Evolutionary conservation across 2,888 invertebrate species (phyloP), one percentile per base, ranked within the genome.

Genomic region (Melinopterus prodromus): DNA sequence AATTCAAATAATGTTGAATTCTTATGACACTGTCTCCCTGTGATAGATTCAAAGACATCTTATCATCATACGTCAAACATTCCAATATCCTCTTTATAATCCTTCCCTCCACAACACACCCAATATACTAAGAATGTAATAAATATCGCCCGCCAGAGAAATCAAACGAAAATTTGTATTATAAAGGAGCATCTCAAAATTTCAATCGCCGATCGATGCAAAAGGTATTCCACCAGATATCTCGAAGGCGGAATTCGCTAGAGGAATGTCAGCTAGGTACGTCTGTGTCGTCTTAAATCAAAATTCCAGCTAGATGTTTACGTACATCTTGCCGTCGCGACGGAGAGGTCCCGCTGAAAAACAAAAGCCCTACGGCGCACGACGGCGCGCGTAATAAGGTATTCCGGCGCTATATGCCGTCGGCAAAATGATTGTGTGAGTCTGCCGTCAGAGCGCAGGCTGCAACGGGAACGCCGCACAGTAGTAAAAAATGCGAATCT

Each of bases 381-480:
- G 53, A 53, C 53, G 53, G 9, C 53, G 26, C 26, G 35, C 74
- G 76, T 81, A 80, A 80, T 79, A 81, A 79, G 81, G 79, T 77
- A 81, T 81, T 76, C 77, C 76, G 71, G 72, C 80, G 76, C 76
- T 53, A 78, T 71, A 80, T 76, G 78, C 76, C 53, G 53, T 53
- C 53, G 53, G 53, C 53, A 53, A 53, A 53, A 53, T 53, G 53
- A 53, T 53, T 12, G 53, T 12, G 36, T 35, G 74, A 36, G 78
- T 77, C 79, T 79, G 80, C 81, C 82, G 81, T 79, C 78, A 79
- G 76, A 80, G 82, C 26, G 26, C 26, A 26, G 26, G 26, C 26
- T 26, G 26, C 26, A 26, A 26, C 26, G 26, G 2, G 26, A 26
- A 26, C 26, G 26, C 1, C 26, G 26, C 26, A 26, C 26, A 26